phyloP scores from a whole-genome alignment of 2,888 invertebrate species.

The Coelogynopora nodosa region DNA sequence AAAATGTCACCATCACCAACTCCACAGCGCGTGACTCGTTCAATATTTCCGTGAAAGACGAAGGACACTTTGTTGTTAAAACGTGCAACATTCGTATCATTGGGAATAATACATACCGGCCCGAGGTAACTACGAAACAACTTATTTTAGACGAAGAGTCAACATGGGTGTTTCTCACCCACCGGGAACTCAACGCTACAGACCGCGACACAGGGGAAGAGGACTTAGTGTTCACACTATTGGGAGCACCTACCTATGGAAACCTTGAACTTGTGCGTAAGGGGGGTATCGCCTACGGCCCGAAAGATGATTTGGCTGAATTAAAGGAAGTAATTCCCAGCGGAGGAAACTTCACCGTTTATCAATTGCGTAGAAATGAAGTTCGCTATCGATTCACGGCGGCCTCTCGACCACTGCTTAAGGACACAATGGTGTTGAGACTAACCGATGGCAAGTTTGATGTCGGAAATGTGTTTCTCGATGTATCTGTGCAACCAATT shows the following conservation, averaged over 20 bases:
- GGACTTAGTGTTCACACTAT: conserved; percentile 10
- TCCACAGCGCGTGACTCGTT: conserved; percentile 9
- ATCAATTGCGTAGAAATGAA: background rate
- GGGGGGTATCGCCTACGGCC: background rate
- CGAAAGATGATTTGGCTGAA: background rate
- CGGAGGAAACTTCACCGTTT: background rate
- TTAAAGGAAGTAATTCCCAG: background rate
- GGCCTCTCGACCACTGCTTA: background rate
- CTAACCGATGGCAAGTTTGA: background rate
- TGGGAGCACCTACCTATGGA: background rate
- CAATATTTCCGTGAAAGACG: conserved; percentile 20
- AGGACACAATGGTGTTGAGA: background rate
- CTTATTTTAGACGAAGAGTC: background rate
- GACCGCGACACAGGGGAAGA: conserved; percentile 35
- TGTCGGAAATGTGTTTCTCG: background rate
- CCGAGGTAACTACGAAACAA: background rate
- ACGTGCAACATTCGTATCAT: conserved; percentile 30
- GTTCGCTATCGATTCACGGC: background rate
- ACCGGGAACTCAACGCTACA: conserved; percentile 12
- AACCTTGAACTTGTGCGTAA: background rate
- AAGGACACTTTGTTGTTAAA: background rate
- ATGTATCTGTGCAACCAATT: background rate
- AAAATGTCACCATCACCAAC: background rate
- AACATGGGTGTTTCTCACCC: background rate
- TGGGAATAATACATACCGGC: background rate